phyloP scores from a whole-genome alignment of 2,797 vertebrate genomes.

The Cossypha niveicapilla region DNA sequence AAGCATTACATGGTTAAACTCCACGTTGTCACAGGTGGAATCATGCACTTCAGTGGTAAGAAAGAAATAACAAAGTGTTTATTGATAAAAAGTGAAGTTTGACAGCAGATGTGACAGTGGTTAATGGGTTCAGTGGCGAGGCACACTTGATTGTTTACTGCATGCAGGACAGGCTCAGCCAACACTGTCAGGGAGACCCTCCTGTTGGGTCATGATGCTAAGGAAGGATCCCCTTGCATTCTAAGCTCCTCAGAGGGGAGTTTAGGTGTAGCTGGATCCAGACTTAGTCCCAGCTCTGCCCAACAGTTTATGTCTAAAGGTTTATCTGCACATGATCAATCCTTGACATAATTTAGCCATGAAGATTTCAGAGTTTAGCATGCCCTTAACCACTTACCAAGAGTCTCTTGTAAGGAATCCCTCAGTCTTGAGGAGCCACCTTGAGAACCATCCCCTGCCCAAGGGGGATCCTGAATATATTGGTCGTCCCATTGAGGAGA shows the following conservation, averaged over 20 bases:
- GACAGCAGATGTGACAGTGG: background rate
- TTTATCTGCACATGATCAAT: background rate
- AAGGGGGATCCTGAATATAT: background rate
- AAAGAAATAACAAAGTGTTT: background rate
- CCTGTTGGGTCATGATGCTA: background rate
- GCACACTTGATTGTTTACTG: background rate
- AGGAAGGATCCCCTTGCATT: background rate
- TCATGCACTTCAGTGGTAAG: background rate
- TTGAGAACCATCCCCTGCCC: background rate
- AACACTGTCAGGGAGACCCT: background rate
- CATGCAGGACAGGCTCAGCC: background rate
- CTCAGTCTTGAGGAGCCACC: background rate
- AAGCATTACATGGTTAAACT: fast-evolving
- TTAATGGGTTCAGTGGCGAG: background rate
- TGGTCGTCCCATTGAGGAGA: background rate
- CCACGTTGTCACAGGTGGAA: background rate
- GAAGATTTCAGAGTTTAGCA: background rate
- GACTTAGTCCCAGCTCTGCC: background rate
- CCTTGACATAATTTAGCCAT: background rate
- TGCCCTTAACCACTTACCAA: background rate
- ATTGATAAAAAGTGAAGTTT: background rate
- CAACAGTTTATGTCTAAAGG: background rate
- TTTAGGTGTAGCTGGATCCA: background rate
- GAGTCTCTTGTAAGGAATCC: background rate
- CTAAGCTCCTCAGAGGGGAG: background rate